These are phyloP conservation scores for Lottia scabra DNA, from an alignment of 2,888 invertebrate species.

Conservation along the genomic window DNA sequence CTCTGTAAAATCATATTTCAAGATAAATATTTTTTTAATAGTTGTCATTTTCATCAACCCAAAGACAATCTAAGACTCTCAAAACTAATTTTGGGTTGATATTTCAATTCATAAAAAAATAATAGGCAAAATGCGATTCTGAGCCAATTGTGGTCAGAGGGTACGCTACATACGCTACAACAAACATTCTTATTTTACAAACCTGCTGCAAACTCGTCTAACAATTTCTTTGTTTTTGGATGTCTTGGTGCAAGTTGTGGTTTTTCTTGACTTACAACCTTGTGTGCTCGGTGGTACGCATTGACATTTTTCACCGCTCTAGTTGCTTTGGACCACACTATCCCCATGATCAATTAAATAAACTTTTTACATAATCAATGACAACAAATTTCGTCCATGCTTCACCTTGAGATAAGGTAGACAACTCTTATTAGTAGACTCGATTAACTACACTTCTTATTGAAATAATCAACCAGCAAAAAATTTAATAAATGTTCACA, in stretches of 20 bases:
- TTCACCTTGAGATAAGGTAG: conserved; percentile 1
- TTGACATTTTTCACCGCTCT: conserved; percentile 46
- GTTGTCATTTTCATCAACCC: no score
- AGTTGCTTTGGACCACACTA: conserved; percentile 18
- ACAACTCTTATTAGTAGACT: neutral
- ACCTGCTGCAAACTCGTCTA: conserved; percentile 33
- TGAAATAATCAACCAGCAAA: no score
- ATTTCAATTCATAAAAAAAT: no score
- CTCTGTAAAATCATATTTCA: no score
- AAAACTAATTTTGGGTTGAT: no score
- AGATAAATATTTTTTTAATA: no score
- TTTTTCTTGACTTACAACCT: conserved; percentile 38
- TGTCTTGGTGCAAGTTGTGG: conserved; percentile 39
- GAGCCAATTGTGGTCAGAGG: no score
- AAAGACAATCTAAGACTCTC: no score
- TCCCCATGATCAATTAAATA: conserved; percentile 10
- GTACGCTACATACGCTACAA: no score
- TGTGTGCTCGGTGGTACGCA: conserved; percentile 49
- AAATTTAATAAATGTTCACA: no score
- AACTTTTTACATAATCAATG: neutral
- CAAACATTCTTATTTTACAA: no score
- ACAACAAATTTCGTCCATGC: neutral
- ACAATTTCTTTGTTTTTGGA: conserved; percentile 22
- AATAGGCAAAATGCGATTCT: no score
- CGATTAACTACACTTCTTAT: neutral